These are phyloP conservation scores for Salpingus planirostris DNA, from an alignment of 2,888 invertebrate genomes.

Conservation along the genomic window DNA sequence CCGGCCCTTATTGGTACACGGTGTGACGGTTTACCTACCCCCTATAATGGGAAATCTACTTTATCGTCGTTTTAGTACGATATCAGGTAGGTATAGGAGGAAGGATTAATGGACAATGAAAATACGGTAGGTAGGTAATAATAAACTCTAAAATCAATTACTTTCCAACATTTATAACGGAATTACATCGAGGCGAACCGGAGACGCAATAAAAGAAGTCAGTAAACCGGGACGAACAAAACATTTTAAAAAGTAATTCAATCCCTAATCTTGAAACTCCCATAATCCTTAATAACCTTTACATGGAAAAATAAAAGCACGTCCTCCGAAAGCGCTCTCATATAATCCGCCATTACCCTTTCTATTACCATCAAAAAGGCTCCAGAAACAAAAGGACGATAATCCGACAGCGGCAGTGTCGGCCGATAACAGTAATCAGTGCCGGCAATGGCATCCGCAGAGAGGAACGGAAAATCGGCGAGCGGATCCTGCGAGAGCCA, in stretches of 20 bases:
- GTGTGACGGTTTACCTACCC: too few species aligned
- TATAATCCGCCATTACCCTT: conserved; percentile 29
- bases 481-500: conserved; percentile 17
- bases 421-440: conserved; percentile 28
- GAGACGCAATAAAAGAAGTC: conserved; percentile 4
- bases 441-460: conserved; percentile 17
- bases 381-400: conserved; percentile 35
- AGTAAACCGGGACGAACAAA: conserved; percentile 15
- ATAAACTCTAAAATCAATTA: conserved; percentile 4
- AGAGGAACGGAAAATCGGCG: too few species aligned
- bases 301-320: conserved; percentile 24
- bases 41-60: too few species aligned
- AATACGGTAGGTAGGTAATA: too few species aligned
- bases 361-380: conserved; percentile 33
- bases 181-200: conserved; percentile 1
- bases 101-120: too few species aligned
- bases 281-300: conserved; percentile 27
- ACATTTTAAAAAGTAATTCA: conserved; percentile 26
- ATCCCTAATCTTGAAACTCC: conserved; percentile 24
- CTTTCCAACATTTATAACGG: conserved; percentile 5
- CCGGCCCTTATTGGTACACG: too few species aligned
- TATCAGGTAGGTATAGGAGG: too few species aligned
- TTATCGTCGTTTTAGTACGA: too few species aligned
- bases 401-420: conserved; percentile 22
- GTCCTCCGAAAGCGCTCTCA: conserved; percentile 21